Evolutionary conservation across 2,888 invertebrate genomes (phyloP).

Genomic region (Schizotus pectinicornis): DNA sequence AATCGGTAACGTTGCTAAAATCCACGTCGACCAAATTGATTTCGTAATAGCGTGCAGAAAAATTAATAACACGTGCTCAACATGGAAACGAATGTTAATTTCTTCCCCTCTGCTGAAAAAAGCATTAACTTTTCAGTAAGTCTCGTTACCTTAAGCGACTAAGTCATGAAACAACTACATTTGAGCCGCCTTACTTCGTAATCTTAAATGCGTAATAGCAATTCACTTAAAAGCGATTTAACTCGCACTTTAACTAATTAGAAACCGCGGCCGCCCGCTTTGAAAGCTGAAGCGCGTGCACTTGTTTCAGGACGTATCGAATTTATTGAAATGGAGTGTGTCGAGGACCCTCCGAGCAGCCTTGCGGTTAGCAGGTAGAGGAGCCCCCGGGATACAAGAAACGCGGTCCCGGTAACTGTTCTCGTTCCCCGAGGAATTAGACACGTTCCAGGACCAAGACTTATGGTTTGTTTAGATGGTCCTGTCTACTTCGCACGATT

Average conservation of each 20-base stretch:
- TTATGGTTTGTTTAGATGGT: constrained; percentile 51
- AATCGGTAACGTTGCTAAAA: no score
- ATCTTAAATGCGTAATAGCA: no score
- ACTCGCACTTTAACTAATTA: no score
- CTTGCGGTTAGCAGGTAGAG: constrained; percentile 17
- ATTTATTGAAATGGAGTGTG: constrained; percentile 15
- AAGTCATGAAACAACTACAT: no score
- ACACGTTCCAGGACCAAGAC: constrained; percentile 41
- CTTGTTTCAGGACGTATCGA: background rate
- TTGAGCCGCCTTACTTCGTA: no score
- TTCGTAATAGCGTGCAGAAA: constrained; percentile 38
- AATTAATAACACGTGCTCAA: constrained; percentile 42
- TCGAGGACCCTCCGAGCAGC: constrained; percentile 1
- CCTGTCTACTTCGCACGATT: constrained; percentile 48
- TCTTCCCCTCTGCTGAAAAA: constrained; percentile 32
- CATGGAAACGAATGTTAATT: constrained; percentile 39
- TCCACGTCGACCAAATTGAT: constrained; percentile 33
- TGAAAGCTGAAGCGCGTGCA: no score
- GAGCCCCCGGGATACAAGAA: constrained; percentile 20
- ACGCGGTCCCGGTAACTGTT: constrained; percentile 34
- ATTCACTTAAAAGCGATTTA: no score
- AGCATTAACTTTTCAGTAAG: constrained; percentile 28
- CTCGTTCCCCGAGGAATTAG: constrained; percentile 38
- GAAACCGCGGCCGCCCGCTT: no score
- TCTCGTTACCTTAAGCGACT: background rate